Conservation (phyloP, 2,888 invertebrate species). For the Nematopogon swammerdamellus region DNA sequence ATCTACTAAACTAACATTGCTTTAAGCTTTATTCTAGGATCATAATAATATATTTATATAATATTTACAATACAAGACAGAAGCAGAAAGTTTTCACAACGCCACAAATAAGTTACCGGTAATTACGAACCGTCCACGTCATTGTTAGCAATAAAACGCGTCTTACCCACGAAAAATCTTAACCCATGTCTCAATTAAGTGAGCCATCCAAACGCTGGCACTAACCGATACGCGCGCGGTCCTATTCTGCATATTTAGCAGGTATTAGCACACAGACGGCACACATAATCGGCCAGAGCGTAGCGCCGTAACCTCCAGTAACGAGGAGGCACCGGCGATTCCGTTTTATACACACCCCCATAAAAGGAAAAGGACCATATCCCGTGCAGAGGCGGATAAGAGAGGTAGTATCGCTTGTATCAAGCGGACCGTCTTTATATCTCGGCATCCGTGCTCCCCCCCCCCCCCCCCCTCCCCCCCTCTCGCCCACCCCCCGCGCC, state of each 20-base stretch:
- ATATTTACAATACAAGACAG: too few relatives aligned
- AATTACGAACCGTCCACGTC: too few relatives aligned
- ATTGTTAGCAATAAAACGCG: too few relatives aligned
- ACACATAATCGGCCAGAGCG: background rate
- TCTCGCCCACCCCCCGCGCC: constrained; percentile 33
- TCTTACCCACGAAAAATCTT: too few relatives aligned
- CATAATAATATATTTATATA: too few relatives aligned
- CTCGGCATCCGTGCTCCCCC: constrained; percentile 28
- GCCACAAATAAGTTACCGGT: too few relatives aligned
- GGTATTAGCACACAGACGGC: background rate
- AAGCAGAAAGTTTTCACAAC: too few relatives aligned
- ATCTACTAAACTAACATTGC: too few relatives aligned
- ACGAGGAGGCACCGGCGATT: constrained; percentile 31
- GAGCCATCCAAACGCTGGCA: too few relatives aligned
- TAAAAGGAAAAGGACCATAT: constrained; percentile 57
- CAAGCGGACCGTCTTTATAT: constrained; percentile 47
- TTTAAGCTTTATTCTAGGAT: too few relatives aligned
- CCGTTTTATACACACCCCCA: constrained; percentile 57
- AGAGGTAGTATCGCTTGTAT: constrained; percentile 22
- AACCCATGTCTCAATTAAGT: too few relatives aligned
- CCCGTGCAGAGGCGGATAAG: constrained; percentile 38
- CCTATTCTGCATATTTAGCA: background rate
- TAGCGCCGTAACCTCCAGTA: background rate
- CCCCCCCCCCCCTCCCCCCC: constrained; percentile 32
- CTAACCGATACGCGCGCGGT: too few relatives aligned